These are phyloP conservation scores for Pseudomugil tenellus DNA, from an alignment of 2,797 vertebrate species.

Conservation along the genomic window DNA sequence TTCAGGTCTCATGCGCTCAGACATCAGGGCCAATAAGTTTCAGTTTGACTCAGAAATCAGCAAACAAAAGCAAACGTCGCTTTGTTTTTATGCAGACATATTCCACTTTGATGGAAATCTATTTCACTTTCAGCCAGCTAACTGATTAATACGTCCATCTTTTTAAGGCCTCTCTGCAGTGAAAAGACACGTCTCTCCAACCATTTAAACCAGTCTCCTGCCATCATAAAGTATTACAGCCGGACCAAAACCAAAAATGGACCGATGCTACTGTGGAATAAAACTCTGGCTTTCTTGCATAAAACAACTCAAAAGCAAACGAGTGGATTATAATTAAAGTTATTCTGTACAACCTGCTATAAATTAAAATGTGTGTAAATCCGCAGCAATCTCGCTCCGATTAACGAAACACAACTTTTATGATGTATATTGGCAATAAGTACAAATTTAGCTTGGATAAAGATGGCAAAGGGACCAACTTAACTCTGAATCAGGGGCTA, in stretches of 20 bases:
- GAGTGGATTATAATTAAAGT: no score
- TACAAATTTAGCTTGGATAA: no score
- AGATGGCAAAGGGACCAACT: no score
- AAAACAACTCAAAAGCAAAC: no score
- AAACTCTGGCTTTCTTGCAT: background rate
- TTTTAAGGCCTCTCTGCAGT: background rate
- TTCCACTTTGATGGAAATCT: background rate
- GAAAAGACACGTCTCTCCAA: background rate
- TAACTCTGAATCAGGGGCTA: background rate
- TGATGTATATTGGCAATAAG: background rate
- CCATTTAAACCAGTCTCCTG: background rate
- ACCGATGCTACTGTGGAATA: background rate
- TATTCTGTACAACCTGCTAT: no score
- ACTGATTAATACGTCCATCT: background rate
- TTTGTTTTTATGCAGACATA: background rate
- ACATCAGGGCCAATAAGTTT: background rate
- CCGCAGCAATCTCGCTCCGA: background rate
- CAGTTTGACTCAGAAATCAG: background rate
- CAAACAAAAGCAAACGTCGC: background rate
- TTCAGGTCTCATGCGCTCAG: slow-evolving; percentile 24
- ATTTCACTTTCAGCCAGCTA: background rate
- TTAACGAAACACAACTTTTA: background rate
- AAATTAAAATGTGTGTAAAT: background rate
- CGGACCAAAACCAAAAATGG: slow-evolving; percentile 8
- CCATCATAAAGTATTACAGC: background rate